Evolutionary conservation across 2,888 invertebrate genomes (phyloP).

Genomic region (Melitaea athalia): DNA sequence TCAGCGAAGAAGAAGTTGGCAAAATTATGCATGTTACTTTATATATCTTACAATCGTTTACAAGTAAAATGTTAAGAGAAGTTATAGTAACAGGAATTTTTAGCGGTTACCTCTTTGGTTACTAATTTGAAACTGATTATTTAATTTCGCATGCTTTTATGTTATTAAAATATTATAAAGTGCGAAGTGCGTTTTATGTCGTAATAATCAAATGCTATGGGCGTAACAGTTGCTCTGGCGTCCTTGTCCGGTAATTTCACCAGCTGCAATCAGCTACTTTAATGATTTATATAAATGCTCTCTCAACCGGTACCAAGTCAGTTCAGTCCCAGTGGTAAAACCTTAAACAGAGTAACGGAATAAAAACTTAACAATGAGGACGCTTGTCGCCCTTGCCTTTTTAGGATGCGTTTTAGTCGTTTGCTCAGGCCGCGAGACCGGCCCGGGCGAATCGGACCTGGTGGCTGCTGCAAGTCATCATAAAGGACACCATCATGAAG

Average conservation of each 20-base stretch:
- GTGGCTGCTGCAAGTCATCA: constrained; percentile 77
- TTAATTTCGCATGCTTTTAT: background rate
- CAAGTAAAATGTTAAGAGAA: too few relatives aligned
- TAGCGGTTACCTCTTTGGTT: background rate
- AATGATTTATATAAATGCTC: constrained; percentile 74
- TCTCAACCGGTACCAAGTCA: constrained; percentile 61
- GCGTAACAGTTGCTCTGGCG: constrained; percentile 68
- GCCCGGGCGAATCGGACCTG: constrained; percentile 65
- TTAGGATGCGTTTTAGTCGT: constrained; percentile 64
- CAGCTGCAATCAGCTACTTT: constrained; percentile 67
- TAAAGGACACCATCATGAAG: constrained; percentile 82
- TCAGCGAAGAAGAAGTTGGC: too few relatives aligned
- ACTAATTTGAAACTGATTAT: background rate
- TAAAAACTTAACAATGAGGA: constrained; percentile 62
- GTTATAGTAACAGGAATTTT: background rate
- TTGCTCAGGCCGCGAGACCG: constrained; percentile 67
- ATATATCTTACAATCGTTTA: too few relatives aligned
- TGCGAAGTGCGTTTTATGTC: constrained; percentile 46
- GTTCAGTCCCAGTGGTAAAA: constrained; percentile 67
- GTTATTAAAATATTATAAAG: constrained; percentile 8
- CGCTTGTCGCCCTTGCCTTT: constrained; percentile 70
- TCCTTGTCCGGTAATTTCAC: constrained; percentile 80
- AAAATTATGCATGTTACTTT: too few relatives aligned
- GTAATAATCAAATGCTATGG: constrained; percentile 63
- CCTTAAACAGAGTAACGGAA: constrained; percentile 56